Base-by-base conservation (phyloP, 1,140 invertebrate genomes). In the Neelides sp. region DNA sequence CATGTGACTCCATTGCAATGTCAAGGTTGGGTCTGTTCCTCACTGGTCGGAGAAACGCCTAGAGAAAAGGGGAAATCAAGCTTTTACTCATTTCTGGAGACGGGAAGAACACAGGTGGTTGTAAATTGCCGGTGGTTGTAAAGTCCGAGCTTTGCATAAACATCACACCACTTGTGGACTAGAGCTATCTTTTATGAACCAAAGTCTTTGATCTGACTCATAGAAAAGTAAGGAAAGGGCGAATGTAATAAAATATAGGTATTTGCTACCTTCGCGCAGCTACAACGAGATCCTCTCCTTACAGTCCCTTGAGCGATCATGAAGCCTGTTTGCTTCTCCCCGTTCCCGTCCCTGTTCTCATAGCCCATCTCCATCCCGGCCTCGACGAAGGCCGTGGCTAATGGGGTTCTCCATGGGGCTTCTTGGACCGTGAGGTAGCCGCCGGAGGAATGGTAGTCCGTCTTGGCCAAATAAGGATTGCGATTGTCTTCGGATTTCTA, bases 261-360 rank as follows among this genome's bases (percentile, higher is more conserved):
- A 8, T 8, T 32, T 32, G 24, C 44, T 54, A 85, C 89, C 68
- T 89, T 89, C 0, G 88, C 83, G 5, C 88, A 89, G 52, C 84
- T 90, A 65, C 90, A 95, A 40, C 92, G 71, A 0, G 77, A 81
- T 0, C 89, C 88, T 37, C 83, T 68, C 54, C 85, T 66, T 17
- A 93, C 86, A 0, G 89, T 95, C 4, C 81, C 91, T 73, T 91
- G 86, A 3, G 84, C 81, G 32, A 88, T 79, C 82, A 88, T 86
- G 53, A 89, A 89, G 3, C 86, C 84, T 1, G 81, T 71, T 80
- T 88, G 83, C 2, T 74, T 66, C 49, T 80, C 80, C 26, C 88
- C 83, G 70, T 89, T 91, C 8, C 91, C 85, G 63, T 92, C 87
- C 39, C 83, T 75, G 62, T 79, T 86, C 51, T 82, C 78, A 63